phyloP scores from a whole-genome alignment of 2,888 invertebrate species.

The Andricus curvator region DNA sequence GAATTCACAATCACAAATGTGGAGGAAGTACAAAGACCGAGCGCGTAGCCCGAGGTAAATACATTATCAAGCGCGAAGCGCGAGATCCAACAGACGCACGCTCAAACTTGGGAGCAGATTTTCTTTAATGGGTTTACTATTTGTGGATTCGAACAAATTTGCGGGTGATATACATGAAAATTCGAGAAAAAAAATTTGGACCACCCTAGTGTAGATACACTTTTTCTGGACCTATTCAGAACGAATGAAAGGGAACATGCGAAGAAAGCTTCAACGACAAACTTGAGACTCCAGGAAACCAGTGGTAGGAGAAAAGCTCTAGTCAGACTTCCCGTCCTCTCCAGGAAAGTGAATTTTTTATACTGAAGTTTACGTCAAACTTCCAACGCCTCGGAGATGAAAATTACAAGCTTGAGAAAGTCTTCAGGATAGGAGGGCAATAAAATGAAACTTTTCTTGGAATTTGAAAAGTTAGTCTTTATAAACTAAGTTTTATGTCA shows the following conservation, averaged over 20 bases:
- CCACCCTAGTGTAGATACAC: too few species aligned
- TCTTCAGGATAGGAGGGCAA: not conserved
- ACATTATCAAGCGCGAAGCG: too few species aligned
- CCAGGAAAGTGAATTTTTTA: constrained; percentile 1
- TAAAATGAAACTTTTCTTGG: not conserved
- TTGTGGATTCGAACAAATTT: too few species aligned
- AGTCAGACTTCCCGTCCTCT: not conserved
- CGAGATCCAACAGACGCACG: too few species aligned
- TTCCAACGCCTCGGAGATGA: not conserved
- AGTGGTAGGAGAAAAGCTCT: not conserved
- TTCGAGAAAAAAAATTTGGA: too few species aligned
- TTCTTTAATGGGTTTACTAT: too few species aligned
- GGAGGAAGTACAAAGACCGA: too few species aligned
- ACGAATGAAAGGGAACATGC: not conserved
- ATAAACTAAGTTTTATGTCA: not conserved
- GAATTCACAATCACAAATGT: too few species aligned
- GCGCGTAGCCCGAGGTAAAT: too few species aligned
- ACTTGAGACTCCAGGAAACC: not conserved
- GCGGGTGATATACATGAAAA: too few species aligned
- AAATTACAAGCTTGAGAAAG: constrained; percentile 19
- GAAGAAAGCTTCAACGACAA: not conserved
- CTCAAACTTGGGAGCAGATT: too few species aligned
- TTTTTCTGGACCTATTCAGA: not conserved
- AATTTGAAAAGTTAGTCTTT: constrained; percentile 18
- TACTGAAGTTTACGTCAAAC: constrained; percentile 6